Percentiles rank a stretch among this genome's conserved stretches.
Conservation (phyloP, 2,888 invertebrate genomes). For the Exephanes ischioxanthus region DNA sequence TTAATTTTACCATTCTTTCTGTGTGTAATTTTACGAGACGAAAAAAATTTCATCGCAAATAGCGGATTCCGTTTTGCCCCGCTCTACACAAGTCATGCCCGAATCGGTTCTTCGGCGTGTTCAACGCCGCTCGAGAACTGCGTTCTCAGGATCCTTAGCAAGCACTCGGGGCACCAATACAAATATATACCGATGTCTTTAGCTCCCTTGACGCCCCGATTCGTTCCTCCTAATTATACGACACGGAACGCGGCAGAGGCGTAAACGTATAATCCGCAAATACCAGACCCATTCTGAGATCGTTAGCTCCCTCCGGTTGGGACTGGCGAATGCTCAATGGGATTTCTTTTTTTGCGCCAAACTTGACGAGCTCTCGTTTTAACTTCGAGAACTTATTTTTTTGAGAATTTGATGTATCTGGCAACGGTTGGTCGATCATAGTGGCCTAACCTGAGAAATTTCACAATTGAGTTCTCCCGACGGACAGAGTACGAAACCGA, state of each 20-base stretch:
- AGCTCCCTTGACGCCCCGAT: slow-evolving; percentile 27
- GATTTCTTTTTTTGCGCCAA: background rate
- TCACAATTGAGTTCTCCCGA: background rate
- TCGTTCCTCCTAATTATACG: slow-evolving; percentile 48
- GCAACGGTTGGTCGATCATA: too few relatives aligned
- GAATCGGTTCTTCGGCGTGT: slow-evolving; percentile 13
- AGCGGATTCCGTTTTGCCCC: too few relatives aligned
- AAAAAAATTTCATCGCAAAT: too few relatives aligned
- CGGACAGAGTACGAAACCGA: background rate
- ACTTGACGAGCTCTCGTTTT: slow-evolving; percentile 17
- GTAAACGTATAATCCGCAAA: slow-evolving; percentile 53
- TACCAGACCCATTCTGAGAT: slow-evolving; percentile 33
- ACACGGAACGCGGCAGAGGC: slow-evolving; percentile 31
- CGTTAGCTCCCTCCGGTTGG: slow-evolving; percentile 19
- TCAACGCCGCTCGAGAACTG: background rate
- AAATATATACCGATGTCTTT: slow-evolving; percentile 12
- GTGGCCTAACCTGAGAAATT: background rate
- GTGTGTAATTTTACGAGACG: background rate
- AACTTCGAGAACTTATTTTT: background rate
- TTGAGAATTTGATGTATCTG: background rate
- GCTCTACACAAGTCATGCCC: background rate
- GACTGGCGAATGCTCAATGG: slow-evolving; percentile 1
- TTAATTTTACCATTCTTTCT: background rate
- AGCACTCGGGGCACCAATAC: background rate
- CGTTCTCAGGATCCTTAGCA: slow-evolving; percentile 26